Evolutionary conservation across 2,888 invertebrate genomes (phyloP), one percentile per base, ranked within the genome.

Genomic region (Fabriciana adippe): DNA sequence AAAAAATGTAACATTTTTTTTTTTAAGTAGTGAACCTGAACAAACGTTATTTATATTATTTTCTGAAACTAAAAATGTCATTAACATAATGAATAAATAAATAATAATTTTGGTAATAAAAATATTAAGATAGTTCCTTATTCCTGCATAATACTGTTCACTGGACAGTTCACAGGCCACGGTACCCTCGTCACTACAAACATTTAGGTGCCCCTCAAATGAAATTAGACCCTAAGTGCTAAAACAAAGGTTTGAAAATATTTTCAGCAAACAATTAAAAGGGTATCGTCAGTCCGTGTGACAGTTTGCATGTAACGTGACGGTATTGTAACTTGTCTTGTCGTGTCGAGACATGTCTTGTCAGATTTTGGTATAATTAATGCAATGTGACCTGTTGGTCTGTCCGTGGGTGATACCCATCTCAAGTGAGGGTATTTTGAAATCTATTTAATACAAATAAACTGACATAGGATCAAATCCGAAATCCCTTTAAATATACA

Each of bases 241-340:
- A 47, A 8, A 41, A 3, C 2, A 35, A 60, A 66, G 3, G 11
- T 48, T 54, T 66, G 51, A 60, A 60, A 48, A 18, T 60, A 21
- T 35, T 31, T 54, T 14, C 13, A 45, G 55, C 26, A 13, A 45
- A 13, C 14, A 47, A 54, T 59, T 66, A 60, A 53, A 57, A 69
- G 65, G 67, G 31, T 68, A 59, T 18, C 56, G 56, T 55, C 64
- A 55, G 68, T 59, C 55, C 62, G 14, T 53, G 65, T 69, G 72
- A 70, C 72, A 66, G 63, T 67, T 67, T 72, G 63, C 63, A 69
- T 53, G 72, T 66, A 62, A 59, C 35, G 56, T 55, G 66, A 57
- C 59, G 21, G 59, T 41, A 41, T 61, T 53, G 51, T 61, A 54
- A 53, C 21, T 57, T 26, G 53, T 59, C 59, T 59, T 59, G n/a